phyloP scores from a whole-genome alignment of 2,113 vertebrate species.

The Vanacampus margaritifer region DNA sequence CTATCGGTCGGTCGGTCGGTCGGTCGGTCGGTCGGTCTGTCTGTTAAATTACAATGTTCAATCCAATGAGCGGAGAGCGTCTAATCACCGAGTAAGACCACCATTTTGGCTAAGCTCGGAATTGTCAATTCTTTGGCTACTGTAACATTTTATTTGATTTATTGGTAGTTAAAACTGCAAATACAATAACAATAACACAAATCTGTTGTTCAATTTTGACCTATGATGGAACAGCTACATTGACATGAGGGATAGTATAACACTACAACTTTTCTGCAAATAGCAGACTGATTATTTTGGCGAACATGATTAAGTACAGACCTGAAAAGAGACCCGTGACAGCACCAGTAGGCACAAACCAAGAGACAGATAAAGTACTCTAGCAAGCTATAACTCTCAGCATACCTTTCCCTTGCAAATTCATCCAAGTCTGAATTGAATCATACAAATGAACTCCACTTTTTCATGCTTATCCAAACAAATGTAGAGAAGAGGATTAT shows the following conservation, averaged over 20 bases:
- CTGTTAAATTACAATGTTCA: no score
- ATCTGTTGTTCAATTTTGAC: background rate
- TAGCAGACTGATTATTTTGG: background rate
- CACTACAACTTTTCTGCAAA: background rate
- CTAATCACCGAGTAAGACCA: no score
- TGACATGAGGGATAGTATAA: background rate
- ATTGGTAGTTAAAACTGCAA: background rate
- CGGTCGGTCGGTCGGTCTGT: no score
- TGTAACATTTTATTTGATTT: background rate
- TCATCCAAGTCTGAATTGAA: conserved; percentile 24
- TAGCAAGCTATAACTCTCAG: background rate
- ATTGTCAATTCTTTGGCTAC: background rate
- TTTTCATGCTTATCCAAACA: conserved; percentile 32
- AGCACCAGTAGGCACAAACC: conserved; percentile 12
- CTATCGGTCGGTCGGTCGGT: background rate
- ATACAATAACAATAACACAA: background rate
- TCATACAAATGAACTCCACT: conserved; percentile 32
- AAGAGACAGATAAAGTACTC: conserved; percentile 21
- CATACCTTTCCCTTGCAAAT: conserved; percentile 23
- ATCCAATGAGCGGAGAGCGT: no score
- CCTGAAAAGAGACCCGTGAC: background rate
- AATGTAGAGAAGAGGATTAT: conserved; percentile 51
- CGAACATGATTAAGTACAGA: background rate
- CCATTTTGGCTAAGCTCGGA: no score
- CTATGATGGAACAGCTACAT: background rate